Base-by-base conservation (phyloP, 2,888 invertebrate genomes). In the Dicranocentrus wangi region DNA sequence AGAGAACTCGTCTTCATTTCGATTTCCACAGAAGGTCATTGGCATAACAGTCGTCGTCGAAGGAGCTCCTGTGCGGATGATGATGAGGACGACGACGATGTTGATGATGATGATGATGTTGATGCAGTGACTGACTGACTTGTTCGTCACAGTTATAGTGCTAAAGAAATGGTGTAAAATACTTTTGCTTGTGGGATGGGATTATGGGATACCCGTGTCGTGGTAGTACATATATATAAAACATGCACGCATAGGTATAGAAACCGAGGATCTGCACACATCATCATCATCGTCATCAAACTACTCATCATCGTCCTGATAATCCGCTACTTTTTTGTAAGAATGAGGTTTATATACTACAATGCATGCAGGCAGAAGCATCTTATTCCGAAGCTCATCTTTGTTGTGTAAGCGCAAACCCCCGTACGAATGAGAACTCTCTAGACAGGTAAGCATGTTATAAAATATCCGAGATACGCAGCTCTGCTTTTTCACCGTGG, bases 11-110 rank as follows among this genome's bases (percentile, higher is more conserved):
- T 82, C 71, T 79, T 85, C 84, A 85, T 86, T 86, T 86, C 86
- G 85, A 84, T 86, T 86, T 86, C 77, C 82, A 84, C 83, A 70
- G 83, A 85, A 85, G 86, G 86, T 86, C 86, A 86, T 84, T 85
- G 86, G 83, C 85, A 84, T 82, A 83, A 68, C 32, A 43, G 65
- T 25, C 8, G 19, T 2, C 68, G 23, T 73, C 25, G 8, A 69
- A 61, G n/a, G n/a, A n/a, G n/a, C n/a, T n/a, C n/a, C n/a, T n/a
- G n/a, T n/a, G n/a, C n/a, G n/a, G n/a, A n/a, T n/a, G n/a, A n/a
- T 65, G 55, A 63, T 39, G 8, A 39, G 8, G 39, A 39, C 39
- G 39, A 39, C 13, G 39, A 39, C 32, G 75, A 23, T 63, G 75
- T 39, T 66, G 53, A 53, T 39, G 19, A 53, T 53, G 19, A 17